Base-by-base conservation (phyloP, 2,113 vertebrate species). In the Corythaeola cristata region DNA sequence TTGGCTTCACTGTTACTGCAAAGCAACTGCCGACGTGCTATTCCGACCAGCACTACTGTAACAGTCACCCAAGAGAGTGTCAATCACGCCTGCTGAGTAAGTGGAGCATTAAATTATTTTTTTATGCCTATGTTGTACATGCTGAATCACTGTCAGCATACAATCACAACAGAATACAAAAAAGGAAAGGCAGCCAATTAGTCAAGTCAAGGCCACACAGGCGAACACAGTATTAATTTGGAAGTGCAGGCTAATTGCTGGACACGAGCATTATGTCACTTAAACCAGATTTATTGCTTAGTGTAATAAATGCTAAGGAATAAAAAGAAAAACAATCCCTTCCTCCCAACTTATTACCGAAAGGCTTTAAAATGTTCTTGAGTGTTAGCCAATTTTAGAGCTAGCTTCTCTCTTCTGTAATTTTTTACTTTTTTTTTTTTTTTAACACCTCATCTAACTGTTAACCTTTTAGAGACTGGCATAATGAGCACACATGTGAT, bases 61-160 rank as follows among this genome's bases (percentile, higher is more conserved):
- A 52, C 74, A 97, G 72, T 37, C 75, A 59, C 92, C 85, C 95
- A 59, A 86, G 81, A 91, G 73, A 67, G 49, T 79, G 94, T 95
- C 96, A 96, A 93, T 96, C 96, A 93, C 0, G 59, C 32, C 80
- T 88, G 85, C 85, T 91, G 91, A 93, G 85, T 89, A 96, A 96
- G 85, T 95, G 67, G 75, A 96, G 92, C 96, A 94, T 91, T 90
- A 94, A 76, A 89, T 96, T 90, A 88, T 96, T 95, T 91, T 85
- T 94, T 94, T 91, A 85, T 96, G 85, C 88, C 71, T 39, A 23
- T 88, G 88, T 69, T 90, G 67, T 90, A 96, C 92, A 96, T 63
- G 92, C 95, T 96, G 96, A 96, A 94, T 94, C 92, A 93, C 88
- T 94, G 85, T 96, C 96, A 96, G 60, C 58, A 28, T 30, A 85